These are phyloP conservation scores for Petromus typicus DNA, from an alignment of 2,113 vertebrate species.

Conservation along the genomic window DNA sequence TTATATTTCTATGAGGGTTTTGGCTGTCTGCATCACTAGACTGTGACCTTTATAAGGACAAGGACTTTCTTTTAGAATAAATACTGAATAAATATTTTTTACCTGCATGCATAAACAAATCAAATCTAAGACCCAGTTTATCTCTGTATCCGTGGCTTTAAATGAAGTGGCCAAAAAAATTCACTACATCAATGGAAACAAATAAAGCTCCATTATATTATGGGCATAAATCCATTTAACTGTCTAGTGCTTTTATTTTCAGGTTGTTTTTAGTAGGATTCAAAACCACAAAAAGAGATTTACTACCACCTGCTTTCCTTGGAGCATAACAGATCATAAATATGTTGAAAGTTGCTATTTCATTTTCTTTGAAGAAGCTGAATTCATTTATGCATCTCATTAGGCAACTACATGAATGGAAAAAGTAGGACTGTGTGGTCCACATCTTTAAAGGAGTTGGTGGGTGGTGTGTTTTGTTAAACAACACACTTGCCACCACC, in stretches of 20 bases:
- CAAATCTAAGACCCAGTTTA: background rate
- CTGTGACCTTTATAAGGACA: background rate
- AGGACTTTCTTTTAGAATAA: background rate
- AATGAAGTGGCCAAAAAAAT: background rate
- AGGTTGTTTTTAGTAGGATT: constrained; percentile 40
- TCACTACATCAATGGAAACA: constrained; percentile 12
- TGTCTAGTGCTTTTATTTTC: background rate
- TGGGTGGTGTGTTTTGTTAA: constrained; percentile 26
- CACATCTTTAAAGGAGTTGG: constrained; percentile 55
- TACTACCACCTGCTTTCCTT: constrained; percentile 42
- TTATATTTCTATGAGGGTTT: background rate
- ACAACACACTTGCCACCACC: background rate
- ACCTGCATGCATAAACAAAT: background rate
- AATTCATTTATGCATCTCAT: constrained; percentile 33
- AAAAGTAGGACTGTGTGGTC: constrained; percentile 37
- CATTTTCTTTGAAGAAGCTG: constrained; percentile 60
- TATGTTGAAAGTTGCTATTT: constrained; percentile 42
- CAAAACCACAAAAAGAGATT: constrained; percentile 18
- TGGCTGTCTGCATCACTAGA: background rate
- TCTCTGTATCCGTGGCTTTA: background rate
- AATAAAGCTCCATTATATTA: background rate
- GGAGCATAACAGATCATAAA: constrained; percentile 16
- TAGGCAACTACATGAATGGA: background rate
- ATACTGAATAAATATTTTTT: background rate
- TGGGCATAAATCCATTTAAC: background rate